phyloP scores from a whole-genome alignment of 2,113 vertebrate genomes.

The Festucalex cinctus region DNA sequence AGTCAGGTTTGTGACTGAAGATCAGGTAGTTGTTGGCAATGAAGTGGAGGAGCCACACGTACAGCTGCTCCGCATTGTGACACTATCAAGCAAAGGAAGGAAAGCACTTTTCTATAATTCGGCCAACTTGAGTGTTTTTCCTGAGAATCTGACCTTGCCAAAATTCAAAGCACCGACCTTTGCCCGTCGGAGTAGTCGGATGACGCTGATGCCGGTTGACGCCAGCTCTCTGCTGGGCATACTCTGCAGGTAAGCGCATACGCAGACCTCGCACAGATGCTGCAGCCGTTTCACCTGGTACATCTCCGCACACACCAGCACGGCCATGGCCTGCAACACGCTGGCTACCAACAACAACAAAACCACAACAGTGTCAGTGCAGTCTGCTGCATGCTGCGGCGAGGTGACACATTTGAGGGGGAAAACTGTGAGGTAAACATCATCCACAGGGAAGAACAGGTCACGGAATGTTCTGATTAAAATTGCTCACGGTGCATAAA shows the following conservation, averaged over 20 bases:
- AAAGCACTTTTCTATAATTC: neutral
- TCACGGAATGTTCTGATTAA: neutral
- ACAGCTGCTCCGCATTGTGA: slow-evolving; percentile 93
- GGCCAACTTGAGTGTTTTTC: too few relatives aligned
- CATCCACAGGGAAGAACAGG: neutral
- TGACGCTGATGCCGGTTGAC: slow-evolving; percentile 86
- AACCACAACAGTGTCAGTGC: slow-evolving; percentile 10
- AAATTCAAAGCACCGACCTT: slow-evolving; percentile 75
- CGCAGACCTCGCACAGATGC: slow-evolving; percentile 93
- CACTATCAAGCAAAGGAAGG: slow-evolving; percentile 72
- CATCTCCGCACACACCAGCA: slow-evolving; percentile 96
- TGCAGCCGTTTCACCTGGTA: slow-evolving; percentile 94
- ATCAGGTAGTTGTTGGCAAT: slow-evolving; percentile 98
- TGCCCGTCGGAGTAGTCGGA: slow-evolving; percentile 85
- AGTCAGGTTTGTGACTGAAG: slow-evolving; percentile 96
- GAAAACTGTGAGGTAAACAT: too few relatives aligned
- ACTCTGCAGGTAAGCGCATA: slow-evolving; percentile 91
- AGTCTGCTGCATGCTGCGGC: neutral
- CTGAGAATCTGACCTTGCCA: too few relatives aligned
- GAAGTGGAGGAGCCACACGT: slow-evolving; percentile 95
- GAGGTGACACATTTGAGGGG: neutral
- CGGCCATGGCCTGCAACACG: slow-evolving; percentile 93
- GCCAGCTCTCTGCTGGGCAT: slow-evolving; percentile 93
- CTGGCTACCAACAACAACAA: slow-evolving; percentile 72
- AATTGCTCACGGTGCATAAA: neutral